Percentiles rank a stretch among this genome's conserved stretches.
Conservation (phyloP, 2,113 vertebrate genomes). For the Penelope pileata region DNA sequence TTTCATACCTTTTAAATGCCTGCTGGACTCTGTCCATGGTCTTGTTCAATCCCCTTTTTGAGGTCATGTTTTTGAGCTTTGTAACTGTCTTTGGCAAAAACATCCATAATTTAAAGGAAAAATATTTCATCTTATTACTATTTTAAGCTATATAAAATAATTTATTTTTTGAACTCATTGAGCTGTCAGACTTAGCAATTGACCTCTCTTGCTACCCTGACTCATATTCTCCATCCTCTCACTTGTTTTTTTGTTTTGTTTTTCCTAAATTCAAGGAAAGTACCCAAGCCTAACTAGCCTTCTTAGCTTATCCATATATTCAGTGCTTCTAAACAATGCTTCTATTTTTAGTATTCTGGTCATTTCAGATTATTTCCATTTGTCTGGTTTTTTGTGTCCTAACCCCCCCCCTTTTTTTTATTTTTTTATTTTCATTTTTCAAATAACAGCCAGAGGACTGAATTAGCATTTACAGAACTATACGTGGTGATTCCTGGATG, state of each 20-base stretch:
- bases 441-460: not conserved
- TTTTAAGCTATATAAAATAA: not conserved
- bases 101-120: not conserved
- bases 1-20: not conserved
- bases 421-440: not conserved
- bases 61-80: not conserved
- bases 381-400: accelerated
- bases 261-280: not conserved
- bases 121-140: not conserved
- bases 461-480: not conserved
- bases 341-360: not conserved
- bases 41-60: not conserved
- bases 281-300: not conserved
- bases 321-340: not conserved
- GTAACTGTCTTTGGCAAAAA: not conserved
- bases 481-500: accelerated
- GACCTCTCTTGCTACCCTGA: not conserved
- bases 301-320: not conserved
- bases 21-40: not conserved
- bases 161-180: not conserved
- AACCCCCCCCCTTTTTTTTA: too few species aligned
- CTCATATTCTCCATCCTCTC: not conserved
- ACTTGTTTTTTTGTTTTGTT: not conserved
- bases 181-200: not conserved
- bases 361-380: not conserved